Percentiles rank a stretch among this genome's conserved stretches.
phyloP scores from a whole-genome alignment of 2,888 invertebrate genomes.

The Agonopterix alstromeriana region DNA sequence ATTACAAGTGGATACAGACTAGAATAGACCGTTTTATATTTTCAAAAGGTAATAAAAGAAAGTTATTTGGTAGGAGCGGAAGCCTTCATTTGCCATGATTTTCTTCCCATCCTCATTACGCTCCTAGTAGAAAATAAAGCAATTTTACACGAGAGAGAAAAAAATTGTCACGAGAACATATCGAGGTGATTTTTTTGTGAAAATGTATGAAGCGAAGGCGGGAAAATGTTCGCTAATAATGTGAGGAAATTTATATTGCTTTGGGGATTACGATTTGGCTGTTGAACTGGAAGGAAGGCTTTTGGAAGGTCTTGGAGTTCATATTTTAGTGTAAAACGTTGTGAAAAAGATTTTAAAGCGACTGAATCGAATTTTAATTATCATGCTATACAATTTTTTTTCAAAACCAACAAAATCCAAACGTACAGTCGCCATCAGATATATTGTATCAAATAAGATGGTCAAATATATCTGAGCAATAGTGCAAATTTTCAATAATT shows the following conservation, averaged over 20 bases:
- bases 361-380: no score
- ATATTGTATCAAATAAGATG: no score
- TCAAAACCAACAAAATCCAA: no score
- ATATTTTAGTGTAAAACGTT: no score
- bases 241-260: background rate
- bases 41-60: background rate
- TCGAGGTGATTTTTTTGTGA: slow-evolving; percentile 11
- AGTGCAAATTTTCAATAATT: no score
- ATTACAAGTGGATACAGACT: background rate
- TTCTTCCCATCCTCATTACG: slow-evolving; percentile 37
- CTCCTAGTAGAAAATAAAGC: slow-evolving; percentile 33
- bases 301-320: no score
- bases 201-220: slow-evolving; percentile 1
- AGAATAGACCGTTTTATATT: background rate
- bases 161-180: slow-evolving; percentile 10
- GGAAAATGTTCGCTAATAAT: background rate
- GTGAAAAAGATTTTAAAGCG: no score
- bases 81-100: slow-evolving; percentile 38
- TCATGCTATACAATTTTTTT: no score
- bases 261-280: no score
- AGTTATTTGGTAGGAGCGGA: slow-evolving; percentile 19
- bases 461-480: no score
- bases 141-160: slow-evolving; percentile 27
- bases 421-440: no score
- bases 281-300: no score